Evolutionary conservation across 2,113 vertebrate species (phyloP), one percentile per base, ranked within the genome.

Genomic region (Peromyscus californicus): DNA sequence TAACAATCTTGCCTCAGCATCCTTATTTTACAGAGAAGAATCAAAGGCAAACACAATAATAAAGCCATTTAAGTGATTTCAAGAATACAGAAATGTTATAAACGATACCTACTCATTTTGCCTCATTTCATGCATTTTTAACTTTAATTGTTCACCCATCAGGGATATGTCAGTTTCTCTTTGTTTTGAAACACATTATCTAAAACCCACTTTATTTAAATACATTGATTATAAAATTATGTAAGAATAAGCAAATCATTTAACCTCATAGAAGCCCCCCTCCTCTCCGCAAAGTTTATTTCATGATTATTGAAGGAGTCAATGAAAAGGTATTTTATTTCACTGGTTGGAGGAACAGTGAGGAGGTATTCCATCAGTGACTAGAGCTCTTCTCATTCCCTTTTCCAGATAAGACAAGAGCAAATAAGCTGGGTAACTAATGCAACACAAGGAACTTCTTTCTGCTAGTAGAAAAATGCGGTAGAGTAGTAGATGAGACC

Each of bases 21-120:
- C 24, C 19, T 89, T 59, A 90, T 42, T 4, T 51, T 48, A 90
- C 1, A 93, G 93, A 93, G 65, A 92, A 69, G 61, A 11, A 1
- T 51, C 39, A 91, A 93, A 91, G 9, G n/a, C 72, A 72, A 90
- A 59, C 5, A 78, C 65, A 70, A 84, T 51, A 72, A 94, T 51
- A 78, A 94, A 67, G 48, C 15, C 59, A 83, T 90, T 74, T 61
- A 57, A 95, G 45, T 72, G 29, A 72, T 6, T 31, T 74, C 4
- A n/a, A 67, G 16, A 76, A 24, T 76, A 42, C 3, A 72, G 36
- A 90, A 90, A 86, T 82, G 2, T 45, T 97, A 67, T 54, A 70
- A 78, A 65, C 65, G 86, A 21, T 39, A 54, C 16, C 7, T 22
- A 61, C 36, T 26, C 1, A 8, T 61, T 39, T 76, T 90, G 4